A percentile compares a stretch with the other conserved stretches of the same genome.
Conservation (phyloP, 2,113 vertebrate species). For the Sebastes fasciatus region DNA sequence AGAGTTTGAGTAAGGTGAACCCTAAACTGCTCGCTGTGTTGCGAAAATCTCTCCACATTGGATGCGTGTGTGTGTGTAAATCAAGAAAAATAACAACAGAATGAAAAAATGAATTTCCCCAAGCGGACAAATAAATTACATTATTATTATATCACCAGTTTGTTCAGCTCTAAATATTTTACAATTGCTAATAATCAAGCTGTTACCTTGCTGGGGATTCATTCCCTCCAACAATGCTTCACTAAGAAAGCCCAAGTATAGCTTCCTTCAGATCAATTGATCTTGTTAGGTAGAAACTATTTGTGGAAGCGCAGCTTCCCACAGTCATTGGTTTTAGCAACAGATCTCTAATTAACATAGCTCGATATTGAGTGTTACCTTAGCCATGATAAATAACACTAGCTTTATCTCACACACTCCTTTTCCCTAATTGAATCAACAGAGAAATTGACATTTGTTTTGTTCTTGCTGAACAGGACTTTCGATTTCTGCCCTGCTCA, state of each 20-base stretch:
- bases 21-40: not conserved
- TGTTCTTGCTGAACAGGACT: constrained; percentile 68
- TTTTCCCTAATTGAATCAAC: constrained; percentile 83
- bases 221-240: constrained; percentile 21
- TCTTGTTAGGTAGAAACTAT: constrained; percentile 67
- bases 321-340: constrained; percentile 73
- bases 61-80: not conserved
- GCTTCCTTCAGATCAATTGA: constrained; percentile 65
- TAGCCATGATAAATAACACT: constrained; percentile 82
- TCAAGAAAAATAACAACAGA: not conserved
- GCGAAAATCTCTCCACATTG: not conserved
- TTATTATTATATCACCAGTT: not conserved
- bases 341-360: constrained; percentile 81
- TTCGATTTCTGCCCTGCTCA: constrained; percentile 72
- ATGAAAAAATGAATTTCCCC: not conserved
- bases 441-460: constrained; percentile 75
- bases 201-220: constrained; percentile 37
- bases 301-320: constrained; percentile 81
- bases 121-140: not conserved
- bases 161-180: not conserved
- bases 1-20: not conserved
- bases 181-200: constrained; percentile 20
- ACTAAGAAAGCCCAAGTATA: constrained; percentile 28
- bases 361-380: constrained; percentile 77
- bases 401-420: constrained; percentile 82